Percentiles rank a stretch among this genome's conserved stretches.
Evolutionary conservation across 2,888 invertebrate species (phyloP).

Genomic region (Chydorus sphaericus): DNA sequence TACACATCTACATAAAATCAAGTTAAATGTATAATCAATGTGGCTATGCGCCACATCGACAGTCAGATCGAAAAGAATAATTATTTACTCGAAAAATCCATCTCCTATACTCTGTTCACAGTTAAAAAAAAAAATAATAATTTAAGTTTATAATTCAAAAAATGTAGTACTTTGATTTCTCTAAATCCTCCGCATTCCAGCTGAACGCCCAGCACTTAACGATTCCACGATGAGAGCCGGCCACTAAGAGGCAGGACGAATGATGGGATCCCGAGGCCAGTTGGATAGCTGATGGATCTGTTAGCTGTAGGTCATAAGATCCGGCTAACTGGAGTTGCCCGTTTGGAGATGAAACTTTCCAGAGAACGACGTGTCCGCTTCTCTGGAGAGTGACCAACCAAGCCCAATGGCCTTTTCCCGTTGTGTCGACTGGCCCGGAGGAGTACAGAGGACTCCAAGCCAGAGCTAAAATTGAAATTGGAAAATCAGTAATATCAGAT

Average conservation of each 20-base stretch:
- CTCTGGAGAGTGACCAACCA: slow-evolving; percentile 1
- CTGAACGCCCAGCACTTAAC: not conserved
- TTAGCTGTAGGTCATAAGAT: not conserved
- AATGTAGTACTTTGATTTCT: too few relatives aligned
- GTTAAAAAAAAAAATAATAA: too few relatives aligned
- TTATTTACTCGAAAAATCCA: too few relatives aligned
- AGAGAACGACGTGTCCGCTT: slow-evolving; percentile 4
- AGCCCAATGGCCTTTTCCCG: not conserved
- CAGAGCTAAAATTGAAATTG: not conserved
- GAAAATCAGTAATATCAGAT: not conserved
- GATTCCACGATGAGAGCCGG: not conserved
- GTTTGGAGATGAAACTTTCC: not conserved
- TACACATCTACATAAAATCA: too few relatives aligned
- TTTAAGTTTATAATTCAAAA: too few relatives aligned
- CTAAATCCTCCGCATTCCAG: not conserved
- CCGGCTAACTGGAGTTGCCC: not conserved
- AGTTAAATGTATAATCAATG: too few relatives aligned
- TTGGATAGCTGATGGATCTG: not conserved
- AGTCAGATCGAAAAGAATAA: too few relatives aligned
- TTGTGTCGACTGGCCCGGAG: not conserved
- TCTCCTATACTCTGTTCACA: too few relatives aligned
- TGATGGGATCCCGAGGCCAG: not conserved
- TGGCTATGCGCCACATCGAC: too few relatives aligned
- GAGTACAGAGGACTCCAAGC: not conserved
- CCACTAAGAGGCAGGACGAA: not conserved